These are phyloP conservation scores for Lasioglossum calceatum DNA, from an alignment of 2,888 invertebrate genomes.

Conservation along the genomic window DNA sequence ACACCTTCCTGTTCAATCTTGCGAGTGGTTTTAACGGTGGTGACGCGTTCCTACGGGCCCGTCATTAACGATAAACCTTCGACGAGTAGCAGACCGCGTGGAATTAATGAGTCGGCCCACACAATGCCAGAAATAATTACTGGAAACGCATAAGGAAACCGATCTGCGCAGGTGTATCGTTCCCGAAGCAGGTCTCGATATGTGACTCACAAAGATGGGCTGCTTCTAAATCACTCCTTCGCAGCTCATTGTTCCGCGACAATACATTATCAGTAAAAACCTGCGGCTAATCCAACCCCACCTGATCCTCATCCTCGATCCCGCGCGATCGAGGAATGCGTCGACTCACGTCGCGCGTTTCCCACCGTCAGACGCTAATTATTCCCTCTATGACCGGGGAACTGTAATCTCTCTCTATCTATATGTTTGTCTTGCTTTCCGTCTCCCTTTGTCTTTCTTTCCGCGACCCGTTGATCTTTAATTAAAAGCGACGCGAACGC, in stretches of 20 bases:
- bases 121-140: constrained; percentile 65
- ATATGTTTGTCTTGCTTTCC: not conserved
- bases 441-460: not conserved
- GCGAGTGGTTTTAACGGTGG: constrained; percentile 32
- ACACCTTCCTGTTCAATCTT: not conserved
- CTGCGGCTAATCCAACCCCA: constrained; percentile 22
- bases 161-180: constrained; percentile 67
- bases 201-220: constrained; percentile 57
- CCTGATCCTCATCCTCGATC: not conserved
- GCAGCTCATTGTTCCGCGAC: constrained; percentile 59
- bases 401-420: not conserved
- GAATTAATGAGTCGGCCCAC: constrained; percentile 69
- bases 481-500: constrained; percentile 42
- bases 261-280: constrained; percentile 57
- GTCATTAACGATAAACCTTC: constrained; percentile 52
- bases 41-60: constrained; percentile 25
- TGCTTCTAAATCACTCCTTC: constrained; percentile 63
- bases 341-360: constrained; percentile 43
- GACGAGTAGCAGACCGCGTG: constrained; percentile 48
- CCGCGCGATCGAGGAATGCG: constrained; percentile 36
- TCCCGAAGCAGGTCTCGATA: constrained; percentile 36
- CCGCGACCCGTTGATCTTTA: constrained; percentile 55
- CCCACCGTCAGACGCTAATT: constrained; percentile 51
- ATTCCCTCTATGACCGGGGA: constrained; percentile 19
- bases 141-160: constrained; percentile 69